These are phyloP conservation scores for Saccopteryx leptura DNA, from an alignment of 2,113 vertebrate species.

Conservation along the genomic window DNA sequence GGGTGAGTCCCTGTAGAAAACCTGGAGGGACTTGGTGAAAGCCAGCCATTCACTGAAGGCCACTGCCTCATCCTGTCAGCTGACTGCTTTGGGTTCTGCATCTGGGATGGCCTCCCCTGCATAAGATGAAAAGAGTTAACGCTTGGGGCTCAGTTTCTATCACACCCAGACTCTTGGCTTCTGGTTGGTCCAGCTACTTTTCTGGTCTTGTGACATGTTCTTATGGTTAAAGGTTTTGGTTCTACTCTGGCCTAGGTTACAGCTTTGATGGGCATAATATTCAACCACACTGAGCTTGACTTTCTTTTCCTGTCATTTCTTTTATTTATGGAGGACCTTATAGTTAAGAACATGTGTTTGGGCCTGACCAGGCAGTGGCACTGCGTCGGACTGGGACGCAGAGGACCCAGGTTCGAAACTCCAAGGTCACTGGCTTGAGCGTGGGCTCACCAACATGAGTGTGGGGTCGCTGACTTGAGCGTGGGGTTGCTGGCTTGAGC, in stretches of 20 bases:
- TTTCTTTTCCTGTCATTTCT: neutral
- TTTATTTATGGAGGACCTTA: constrained; percentile 13
- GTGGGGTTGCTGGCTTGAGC: too few species aligned
- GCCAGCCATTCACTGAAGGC: constrained; percentile 61
- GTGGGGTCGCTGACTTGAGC: too few species aligned
- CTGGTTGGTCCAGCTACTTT: neutral
- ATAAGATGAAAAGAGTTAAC: neutral
- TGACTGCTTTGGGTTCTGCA: neutral
- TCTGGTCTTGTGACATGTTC: neutral
- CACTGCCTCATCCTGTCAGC: constrained; percentile 44
- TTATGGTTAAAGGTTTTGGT: neutral
- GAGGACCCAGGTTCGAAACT: too few species aligned
- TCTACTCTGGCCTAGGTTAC: neutral
- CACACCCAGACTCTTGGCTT: neutral
- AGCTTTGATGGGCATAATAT: neutral
- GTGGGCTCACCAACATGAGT: too few species aligned
- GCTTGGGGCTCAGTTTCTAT: rapidly evolving
- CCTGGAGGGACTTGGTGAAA: constrained; percentile 39
- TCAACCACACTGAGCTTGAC: neutral
- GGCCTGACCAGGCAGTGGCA: too few species aligned
- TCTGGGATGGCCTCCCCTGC: constrained; percentile 64
- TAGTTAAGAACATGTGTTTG: neutral
- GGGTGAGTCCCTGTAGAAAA: constrained; percentile 68
- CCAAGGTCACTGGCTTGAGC: too few species aligned
- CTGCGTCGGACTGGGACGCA: too few species aligned